phyloP scores from a whole-genome alignment of 23 tunicate species.

The Botrylloides violaceus region DNA sequence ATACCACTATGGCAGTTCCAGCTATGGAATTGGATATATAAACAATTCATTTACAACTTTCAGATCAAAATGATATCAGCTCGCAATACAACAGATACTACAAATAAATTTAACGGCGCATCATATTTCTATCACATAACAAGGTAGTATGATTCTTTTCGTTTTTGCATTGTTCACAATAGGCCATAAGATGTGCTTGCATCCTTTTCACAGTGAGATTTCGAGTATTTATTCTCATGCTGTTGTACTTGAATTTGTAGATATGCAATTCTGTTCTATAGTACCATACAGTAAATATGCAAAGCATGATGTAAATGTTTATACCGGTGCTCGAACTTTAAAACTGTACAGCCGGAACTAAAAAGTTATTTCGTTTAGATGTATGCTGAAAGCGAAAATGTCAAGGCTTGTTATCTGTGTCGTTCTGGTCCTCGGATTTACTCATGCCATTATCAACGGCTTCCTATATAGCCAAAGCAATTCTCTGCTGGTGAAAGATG shows the following conservation, averaged over 20 bases:
- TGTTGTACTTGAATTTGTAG: not conserved
- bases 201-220: not conserved
- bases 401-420: conserved; percentile 6
- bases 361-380: conserved; percentile 13
- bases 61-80: too few relatives aligned
- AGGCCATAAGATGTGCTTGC: too few relatives aligned
- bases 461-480: not conserved
- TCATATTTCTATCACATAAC: not conserved
- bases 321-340: too few relatives aligned
- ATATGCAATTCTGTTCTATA: not conserved
- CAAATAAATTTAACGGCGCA: not conserved
- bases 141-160: too few relatives aligned
- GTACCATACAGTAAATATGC: too few relatives aligned
- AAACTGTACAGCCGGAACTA: too few relatives aligned
- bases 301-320: too few relatives aligned
- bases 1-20: too few relatives aligned
- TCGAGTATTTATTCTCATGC: not conserved
- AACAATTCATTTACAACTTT: too few relatives aligned
- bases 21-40: too few relatives aligned
- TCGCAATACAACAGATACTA: not conserved
- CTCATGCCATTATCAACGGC: not conserved
- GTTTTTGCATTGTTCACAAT: not conserved
- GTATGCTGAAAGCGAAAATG: not conserved
- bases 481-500: not conserved
- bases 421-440: not conserved